These are phyloP conservation scores for Psittacara wagleri DNA, from an alignment of 2,113 vertebrate species.

Conservation along the genomic window DNA sequence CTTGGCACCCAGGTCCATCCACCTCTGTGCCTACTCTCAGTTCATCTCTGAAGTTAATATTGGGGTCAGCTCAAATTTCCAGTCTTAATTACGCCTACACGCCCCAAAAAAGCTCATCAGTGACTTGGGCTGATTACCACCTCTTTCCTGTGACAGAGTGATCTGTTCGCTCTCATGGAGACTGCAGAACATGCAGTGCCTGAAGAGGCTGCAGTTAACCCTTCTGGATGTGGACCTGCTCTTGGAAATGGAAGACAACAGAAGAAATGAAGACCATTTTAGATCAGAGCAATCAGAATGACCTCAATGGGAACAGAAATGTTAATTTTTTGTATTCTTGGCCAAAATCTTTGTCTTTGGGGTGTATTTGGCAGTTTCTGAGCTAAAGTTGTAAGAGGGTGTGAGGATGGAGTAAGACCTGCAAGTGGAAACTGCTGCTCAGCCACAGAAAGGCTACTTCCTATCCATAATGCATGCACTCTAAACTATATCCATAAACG, in stretches of 20 bases:
- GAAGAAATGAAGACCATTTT: background rate
- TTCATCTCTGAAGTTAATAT: background rate
- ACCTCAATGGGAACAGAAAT: background rate
- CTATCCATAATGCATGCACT: conserved; percentile 45
- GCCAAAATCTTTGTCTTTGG: background rate
- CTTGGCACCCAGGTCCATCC: background rate
- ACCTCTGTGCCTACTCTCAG: background rate
- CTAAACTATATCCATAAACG: conserved; percentile 34
- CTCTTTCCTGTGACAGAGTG: background rate
- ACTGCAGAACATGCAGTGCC: background rate
- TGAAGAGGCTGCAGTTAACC: background rate
- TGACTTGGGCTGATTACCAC: background rate
- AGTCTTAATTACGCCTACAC: fast-evolving
- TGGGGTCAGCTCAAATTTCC: background rate
- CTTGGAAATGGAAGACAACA: background rate
- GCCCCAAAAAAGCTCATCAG: background rate
- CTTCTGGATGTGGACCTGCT: background rate
- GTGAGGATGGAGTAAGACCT: background rate
- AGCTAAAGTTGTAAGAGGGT: background rate
- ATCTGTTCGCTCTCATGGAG: background rate
- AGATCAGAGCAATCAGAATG: background rate
- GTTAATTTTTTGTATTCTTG: background rate
- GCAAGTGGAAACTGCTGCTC: background rate
- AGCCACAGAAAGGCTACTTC: background rate
- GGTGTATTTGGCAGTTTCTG: background rate